Evolutionary conservation across 2,113 vertebrate species (phyloP), one percentile per base, ranked within the genome.

Genomic region (Saguinus imperator): DNA sequence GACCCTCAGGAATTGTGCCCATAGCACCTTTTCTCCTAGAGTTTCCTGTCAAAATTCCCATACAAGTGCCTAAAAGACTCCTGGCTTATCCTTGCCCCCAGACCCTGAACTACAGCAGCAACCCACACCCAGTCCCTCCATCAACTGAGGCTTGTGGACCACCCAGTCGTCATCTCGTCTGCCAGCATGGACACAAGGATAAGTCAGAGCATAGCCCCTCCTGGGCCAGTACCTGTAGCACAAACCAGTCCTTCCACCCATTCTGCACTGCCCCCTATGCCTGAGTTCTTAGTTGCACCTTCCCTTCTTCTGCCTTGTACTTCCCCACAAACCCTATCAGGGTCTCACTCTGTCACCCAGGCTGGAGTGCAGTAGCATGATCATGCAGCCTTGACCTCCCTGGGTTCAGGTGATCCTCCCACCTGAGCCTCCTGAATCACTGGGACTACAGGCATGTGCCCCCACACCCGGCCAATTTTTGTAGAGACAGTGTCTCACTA

Each of bases 211-310:
- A 40, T 40, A 12, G 23, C 37, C 10, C 23, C 3, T 0, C 3
- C 72, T 43, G 11, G 21, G 23, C 37, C 40, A 43, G 37, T n/a
- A 27, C 14, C 72, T 75, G 37, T 27, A 13, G 21, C 72, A 7
- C 72, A 43, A 75, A 75, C 21, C 5, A 73, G 21, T 73, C 72
- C 72, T 73, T 73, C 11, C 21, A 23, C 11, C 40, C 27, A 25
- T 25, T 43, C 23, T 14, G 12, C 40, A 43, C 37, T 27, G 40
- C 13, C 21, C 2, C 3, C 21, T 5, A 25, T 0, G 2, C 0
- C 6, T 43, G 40, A 12, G 37, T 43, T 5, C n/a, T 27, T 43
- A 13, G 23, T 14, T 27, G 40, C 12, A 43, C 23, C 40, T 43
- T 72, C 70, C 5, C 0, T 43, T 43, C 43, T 43, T 43, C 40